Base-by-base conservation (phyloP, 2,113 vertebrate genomes). In the Petromus typicus region DNA sequence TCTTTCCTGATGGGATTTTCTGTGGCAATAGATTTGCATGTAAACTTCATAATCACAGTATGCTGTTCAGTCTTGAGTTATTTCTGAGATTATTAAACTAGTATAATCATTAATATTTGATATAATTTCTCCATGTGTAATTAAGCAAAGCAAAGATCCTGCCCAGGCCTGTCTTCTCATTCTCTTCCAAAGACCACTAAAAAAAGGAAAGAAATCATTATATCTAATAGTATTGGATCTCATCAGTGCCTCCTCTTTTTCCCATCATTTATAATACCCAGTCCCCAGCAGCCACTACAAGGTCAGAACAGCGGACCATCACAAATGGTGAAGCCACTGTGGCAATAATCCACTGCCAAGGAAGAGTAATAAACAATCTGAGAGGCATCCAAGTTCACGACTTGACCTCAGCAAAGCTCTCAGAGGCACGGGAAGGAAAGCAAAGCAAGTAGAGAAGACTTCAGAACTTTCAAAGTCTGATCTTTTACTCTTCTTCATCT, bases 71-170 rank as follows among this genome's bases (percentile, higher is more conserved):
- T 71, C 16, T 80, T 90, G 45, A 78, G n/a, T 93, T 85, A 61
- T 83, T 90, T 80, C 91, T 94, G 22, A 94, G 95, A 89, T 93
- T 95, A n/a, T 59, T 94, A 93, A 87, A 94, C 23, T 78, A 97
- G 86, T 91, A 48, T 13, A 94, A 84, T 95, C 91, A 76, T 94
- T 95, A 97, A 71, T 91, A 91, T 48, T 56, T 86, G 45, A 76
- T 78, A 69, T 92, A 97, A 95, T 95, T 92, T 63, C 75, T 84
- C 82, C 64, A 59, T 89, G 95, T 93, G 63, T 73, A 91, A 97
- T 81, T 96, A 95, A 95, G 56, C 69, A 91, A 96, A 95, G 61
- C 54, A 90, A 76, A 94, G 92, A 93, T 84, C 76, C 83, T 95
- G 57, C 59, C 75, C 61, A 80, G 59, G 6, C 54, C 79, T 92